phyloP scores from a whole-genome alignment of 2,113 vertebrate genomes.

The Nibea coibor region DNA sequence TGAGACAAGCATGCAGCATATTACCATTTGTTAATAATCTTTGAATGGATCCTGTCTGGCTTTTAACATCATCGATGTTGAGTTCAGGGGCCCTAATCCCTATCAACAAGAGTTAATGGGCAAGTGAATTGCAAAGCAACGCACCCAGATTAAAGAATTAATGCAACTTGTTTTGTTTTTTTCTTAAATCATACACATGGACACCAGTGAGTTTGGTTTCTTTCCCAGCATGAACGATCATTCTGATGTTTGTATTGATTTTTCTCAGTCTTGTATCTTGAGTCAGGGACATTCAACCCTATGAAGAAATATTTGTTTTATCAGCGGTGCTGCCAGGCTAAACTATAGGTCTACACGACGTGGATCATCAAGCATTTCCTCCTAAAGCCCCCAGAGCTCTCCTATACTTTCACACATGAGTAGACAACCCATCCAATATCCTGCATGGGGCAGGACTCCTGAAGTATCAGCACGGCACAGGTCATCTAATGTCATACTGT shows the following conservation, averaged over 20 bases:
- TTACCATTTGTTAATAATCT: conserved; percentile 61
- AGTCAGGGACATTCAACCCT: conserved; percentile 8
- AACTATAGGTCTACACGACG: conserved; percentile 50
- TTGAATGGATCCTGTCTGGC: conserved; percentile 46
- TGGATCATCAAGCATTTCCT: conserved; percentile 63
- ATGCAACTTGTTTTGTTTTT: not conserved
- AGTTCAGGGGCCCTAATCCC: conserved; percentile 61
- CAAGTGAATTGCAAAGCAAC: conserved; percentile 42
- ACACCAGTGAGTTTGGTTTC: not conserved
- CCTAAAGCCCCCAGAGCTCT: conserved; percentile 49
- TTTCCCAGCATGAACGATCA: not conserved
- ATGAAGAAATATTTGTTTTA: conserved; percentile 31
- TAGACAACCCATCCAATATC: conserved; percentile 59
- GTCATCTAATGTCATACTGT: conserved; percentile 57
- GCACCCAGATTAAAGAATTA: conserved; percentile 16
- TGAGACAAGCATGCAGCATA: conserved; percentile 34
- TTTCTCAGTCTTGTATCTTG: not conserved
- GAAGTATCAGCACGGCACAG: conserved; percentile 52
- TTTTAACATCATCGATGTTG: conserved; percentile 60
- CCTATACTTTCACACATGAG: conserved; percentile 66
- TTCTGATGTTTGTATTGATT: not conserved
- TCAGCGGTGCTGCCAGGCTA: conserved; percentile 28
- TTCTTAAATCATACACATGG: not conserved
- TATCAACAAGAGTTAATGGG: conserved; percentile 57
- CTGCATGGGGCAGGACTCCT: conserved; percentile 42